phyloP scores from a whole-genome alignment of 2,113 vertebrate genomes.

The Thunnus maccoyii region DNA sequence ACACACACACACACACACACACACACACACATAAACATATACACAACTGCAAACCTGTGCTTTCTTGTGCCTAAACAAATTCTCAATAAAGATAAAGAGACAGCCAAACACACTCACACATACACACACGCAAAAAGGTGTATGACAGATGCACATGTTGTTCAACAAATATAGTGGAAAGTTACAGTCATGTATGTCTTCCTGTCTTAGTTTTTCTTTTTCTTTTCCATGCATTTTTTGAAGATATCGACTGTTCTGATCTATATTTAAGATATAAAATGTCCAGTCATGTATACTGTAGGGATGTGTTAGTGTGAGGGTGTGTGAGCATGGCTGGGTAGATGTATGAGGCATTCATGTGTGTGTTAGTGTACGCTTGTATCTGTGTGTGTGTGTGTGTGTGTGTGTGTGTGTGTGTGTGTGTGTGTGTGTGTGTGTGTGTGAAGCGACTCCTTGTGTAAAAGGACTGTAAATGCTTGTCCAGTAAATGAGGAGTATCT shows the following conservation, averaged over 20 bases:
- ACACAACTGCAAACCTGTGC: neutral
- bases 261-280: neutral
- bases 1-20: conserved; percentile 1
- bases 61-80: neutral
- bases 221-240: too few relatives aligned
- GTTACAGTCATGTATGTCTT: too few relatives aligned
- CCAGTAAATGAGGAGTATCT: conserved; percentile 7
- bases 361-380: neutral
- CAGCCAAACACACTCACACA: neutral
- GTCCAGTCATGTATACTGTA: neutral
- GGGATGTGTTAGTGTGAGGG: too few relatives aligned
- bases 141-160: neutral
- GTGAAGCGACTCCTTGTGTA: neutral
- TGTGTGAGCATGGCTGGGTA: neutral
- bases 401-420: neutral
- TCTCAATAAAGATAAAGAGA: too few relatives aligned
- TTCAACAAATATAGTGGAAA: too few relatives aligned
- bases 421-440: neutral
- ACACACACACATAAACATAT: neutral
- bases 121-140: neutral
- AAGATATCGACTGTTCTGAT: too few relatives aligned
- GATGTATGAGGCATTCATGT: neutral
- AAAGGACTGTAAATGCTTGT: conserved; percentile 8
- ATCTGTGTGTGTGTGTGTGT: neutral
- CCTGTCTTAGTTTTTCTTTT: too few relatives aligned